phyloP scores from a whole-genome alignment of 2,888 invertebrate genomes.

The Drosophila anomelani region DNA sequence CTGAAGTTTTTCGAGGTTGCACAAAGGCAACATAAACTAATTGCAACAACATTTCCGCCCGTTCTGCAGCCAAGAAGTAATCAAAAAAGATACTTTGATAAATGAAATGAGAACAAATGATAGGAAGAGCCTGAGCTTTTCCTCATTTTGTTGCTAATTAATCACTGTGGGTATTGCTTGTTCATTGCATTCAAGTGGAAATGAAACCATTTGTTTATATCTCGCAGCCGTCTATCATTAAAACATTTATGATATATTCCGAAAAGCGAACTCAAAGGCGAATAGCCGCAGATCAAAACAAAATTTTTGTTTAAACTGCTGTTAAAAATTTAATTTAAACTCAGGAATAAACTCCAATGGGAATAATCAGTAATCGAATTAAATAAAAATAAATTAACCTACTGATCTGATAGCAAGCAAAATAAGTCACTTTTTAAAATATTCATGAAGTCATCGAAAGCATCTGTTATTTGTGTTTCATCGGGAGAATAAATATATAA shows the following conservation, averaged over 20 bases:
- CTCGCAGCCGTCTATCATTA: not conserved
- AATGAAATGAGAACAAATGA: slow-evolving; percentile 35
- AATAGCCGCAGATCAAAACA: slow-evolving; percentile 29
- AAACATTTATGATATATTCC: not conserved
- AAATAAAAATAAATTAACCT: slow-evolving; percentile 3
- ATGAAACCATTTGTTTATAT: slow-evolving; percentile 19
- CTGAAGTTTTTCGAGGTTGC: slow-evolving; percentile 45
- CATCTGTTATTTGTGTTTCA: slow-evolving; percentile 15
- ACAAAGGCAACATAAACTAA: slow-evolving; percentile 58
- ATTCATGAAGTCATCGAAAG: slow-evolving; percentile 31
- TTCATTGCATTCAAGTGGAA: slow-evolving; percentile 6
- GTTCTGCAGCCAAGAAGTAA: slow-evolving; percentile 33
- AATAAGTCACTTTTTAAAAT: slow-evolving; percentile 19
- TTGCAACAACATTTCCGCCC: slow-evolving; percentile 51
- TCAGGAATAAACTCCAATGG: not conserved
- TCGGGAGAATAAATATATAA: not conserved
- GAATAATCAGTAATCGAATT: slow-evolving; percentile 11
- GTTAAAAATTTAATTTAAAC: not conserved
- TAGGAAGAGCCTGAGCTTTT: not conserved
- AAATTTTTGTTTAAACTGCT: not conserved
- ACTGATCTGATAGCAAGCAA: not conserved
- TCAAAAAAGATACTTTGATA: slow-evolving; percentile 44
- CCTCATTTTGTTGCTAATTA: slow-evolving; percentile 18
- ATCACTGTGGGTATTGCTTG: slow-evolving; percentile 11
- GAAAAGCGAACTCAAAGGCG: slow-evolving; percentile 26